phyloP scores from a whole-genome alignment of 2,113 vertebrate species.

The Actenoides hombroni region DNA sequence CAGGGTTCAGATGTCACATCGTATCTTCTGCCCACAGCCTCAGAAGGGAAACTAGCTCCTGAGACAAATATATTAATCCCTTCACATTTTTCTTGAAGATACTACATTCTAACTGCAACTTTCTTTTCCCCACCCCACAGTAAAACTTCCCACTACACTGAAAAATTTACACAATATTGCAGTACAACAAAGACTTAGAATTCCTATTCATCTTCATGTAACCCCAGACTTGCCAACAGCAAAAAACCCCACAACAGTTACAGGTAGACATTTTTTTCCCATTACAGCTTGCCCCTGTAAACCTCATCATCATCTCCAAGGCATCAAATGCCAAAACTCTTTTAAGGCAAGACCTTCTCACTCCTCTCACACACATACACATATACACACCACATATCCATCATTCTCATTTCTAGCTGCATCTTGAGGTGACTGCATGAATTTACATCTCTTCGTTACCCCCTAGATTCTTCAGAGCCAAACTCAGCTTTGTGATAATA shows the following conservation, averaged over 20 bases:
- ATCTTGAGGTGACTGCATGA: neutral
- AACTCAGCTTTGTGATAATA: neutral
- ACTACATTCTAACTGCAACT: neutral
- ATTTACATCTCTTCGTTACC: neutral
- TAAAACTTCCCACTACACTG: neutral
- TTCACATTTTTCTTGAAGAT: neutral
- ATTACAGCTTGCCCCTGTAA: neutral
- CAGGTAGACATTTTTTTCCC: neutral
- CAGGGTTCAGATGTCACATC: neutral
- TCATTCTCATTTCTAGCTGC: neutral
- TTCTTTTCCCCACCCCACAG: neutral
- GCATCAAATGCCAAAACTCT: accelerated
- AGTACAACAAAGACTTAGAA: neutral
- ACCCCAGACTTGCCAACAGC: neutral
- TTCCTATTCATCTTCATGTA: neutral
- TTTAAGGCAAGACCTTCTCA: neutral
- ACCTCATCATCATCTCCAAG: neutral
- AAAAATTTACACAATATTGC: neutral
- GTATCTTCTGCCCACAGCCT: neutral
- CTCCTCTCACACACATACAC: accelerated
- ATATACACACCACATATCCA: accelerated
- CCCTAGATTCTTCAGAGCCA: neutral
- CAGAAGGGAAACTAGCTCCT: neutral
- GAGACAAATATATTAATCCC: neutral
- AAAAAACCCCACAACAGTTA: neutral